A percentile compares a stretch with the other conserved stretches of the same genome.
Evolutionary conservation across 1,140 invertebrate species (phyloP).

Genomic region (Atta colombica): DNA sequence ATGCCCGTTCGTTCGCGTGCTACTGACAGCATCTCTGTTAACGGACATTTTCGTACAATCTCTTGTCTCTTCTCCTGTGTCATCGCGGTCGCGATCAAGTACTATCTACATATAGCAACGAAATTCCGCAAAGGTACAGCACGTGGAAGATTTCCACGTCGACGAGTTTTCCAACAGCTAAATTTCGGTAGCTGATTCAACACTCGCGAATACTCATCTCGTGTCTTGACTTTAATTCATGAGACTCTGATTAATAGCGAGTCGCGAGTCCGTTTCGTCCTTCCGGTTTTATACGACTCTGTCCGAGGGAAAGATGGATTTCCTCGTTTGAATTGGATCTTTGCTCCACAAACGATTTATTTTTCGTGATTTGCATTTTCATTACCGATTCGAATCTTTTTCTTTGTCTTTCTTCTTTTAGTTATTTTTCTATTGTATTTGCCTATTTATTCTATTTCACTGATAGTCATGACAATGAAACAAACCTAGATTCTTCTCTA

Average conservation of each 20-base stretch:
- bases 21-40: constrained; percentile 63
- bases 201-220: constrained; percentile 7
- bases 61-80: constrained; percentile 20
- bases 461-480: background rate
- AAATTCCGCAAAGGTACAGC: constrained; percentile 27
- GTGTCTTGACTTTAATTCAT: constrained; percentile 27
- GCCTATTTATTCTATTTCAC: background rate
- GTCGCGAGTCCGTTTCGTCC: background rate
- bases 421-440: background rate
- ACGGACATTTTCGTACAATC: constrained; percentile 40
- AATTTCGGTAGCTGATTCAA: constrained; percentile 57
- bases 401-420: background rate
- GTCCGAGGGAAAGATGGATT: constrained; percentile 57
- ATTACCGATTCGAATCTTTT: constrained; percentile 66
- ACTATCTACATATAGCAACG: constrained; percentile 1
- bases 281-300: constrained; percentile 9
- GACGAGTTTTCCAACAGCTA: background rate
- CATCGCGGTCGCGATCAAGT: constrained; percentile 34
- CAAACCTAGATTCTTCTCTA: constrained; percentile 2
- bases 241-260: constrained; percentile 53
- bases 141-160: background rate
- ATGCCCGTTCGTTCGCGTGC: constrained; percentile 22
- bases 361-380: constrained; percentile 72
- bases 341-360: constrained; percentile 46
- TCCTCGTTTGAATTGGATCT: constrained; percentile 1